Conservation (phyloP, 2,113 vertebrate genomes). For the Microcebus griseorufus region DNA sequence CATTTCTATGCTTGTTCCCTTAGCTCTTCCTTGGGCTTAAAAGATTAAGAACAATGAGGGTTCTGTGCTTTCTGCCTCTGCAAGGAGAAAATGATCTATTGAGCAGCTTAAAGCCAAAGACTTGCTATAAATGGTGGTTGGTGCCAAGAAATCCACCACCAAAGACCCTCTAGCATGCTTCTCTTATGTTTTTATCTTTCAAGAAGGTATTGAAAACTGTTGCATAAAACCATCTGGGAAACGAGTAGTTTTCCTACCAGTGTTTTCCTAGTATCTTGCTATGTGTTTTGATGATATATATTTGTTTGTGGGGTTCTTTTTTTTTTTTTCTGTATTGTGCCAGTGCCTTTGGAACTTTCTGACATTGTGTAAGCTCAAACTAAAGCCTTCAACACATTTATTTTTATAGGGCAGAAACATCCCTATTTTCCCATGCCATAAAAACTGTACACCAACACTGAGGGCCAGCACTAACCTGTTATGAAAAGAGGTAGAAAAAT, state of each 20-base stretch:
- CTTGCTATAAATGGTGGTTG: slow-evolving; percentile 46
- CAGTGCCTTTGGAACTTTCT: slow-evolving; percentile 81
- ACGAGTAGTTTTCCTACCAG: slow-evolving; percentile 56
- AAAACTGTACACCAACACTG: slow-evolving; percentile 92
- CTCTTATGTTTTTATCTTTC: slow-evolving; percentile 74
- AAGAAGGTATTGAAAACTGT: slow-evolving; percentile 85
- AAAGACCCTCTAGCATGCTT: slow-evolving; percentile 8
- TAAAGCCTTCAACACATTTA: slow-evolving; percentile 91
- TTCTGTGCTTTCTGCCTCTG: slow-evolving; percentile 64
- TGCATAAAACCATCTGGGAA: slow-evolving; percentile 84
- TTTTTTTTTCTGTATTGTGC: slow-evolving; percentile 73
- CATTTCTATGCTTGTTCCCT: neutral
- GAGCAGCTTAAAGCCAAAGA: slow-evolving; percentile 57
- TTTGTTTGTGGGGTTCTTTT: slow-evolving; percentile 75
- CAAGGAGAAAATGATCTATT: slow-evolving; percentile 34
- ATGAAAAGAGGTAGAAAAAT: slow-evolving; percentile 92
- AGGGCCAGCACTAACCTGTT: slow-evolving; percentile 90
- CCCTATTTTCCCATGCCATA: slow-evolving; percentile 91
- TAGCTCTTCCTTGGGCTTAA: neutral
- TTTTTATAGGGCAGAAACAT: slow-evolving; percentile 91
- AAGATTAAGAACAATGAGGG: neutral
- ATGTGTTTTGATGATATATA: slow-evolving; percentile 75
- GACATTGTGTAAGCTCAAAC: slow-evolving; percentile 81
- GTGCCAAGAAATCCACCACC: neutral
- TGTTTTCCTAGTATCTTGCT: slow-evolving; percentile 70